A percentile compares a stretch with the other conserved stretches of the same genome.
Conservation (phyloP, 2,888 invertebrate species). For the Podabrus alpinus region DNA sequence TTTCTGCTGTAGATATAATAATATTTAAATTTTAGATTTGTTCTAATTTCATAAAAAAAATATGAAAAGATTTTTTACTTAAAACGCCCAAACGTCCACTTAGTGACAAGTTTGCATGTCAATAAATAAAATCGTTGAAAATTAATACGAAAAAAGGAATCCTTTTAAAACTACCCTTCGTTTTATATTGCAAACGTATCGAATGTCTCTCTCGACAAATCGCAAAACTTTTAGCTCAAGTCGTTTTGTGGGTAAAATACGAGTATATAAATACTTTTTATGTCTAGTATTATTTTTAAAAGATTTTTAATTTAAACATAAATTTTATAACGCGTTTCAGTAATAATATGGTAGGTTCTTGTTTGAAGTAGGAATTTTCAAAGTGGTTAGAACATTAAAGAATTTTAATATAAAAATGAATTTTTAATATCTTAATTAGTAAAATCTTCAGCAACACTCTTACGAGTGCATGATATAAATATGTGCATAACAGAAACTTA, state of each 20-base stretch:
- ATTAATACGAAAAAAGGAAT: not conserved
- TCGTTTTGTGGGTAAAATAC: not conserved
- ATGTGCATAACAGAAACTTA: slow-evolving; percentile 5
- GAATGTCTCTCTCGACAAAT: not conserved
- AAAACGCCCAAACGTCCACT: not conserved
- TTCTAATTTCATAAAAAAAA: not conserved
- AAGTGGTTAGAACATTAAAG: not conserved
- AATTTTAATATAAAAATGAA: not conserved
- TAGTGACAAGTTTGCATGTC: not conserved
- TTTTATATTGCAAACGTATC: not conserved
- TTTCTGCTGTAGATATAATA: too few species aligned
- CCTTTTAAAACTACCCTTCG: not conserved
- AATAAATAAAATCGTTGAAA: not conserved
- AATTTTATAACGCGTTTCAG: not conserved
- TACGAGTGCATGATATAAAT: not conserved
- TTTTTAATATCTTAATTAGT: not conserved
- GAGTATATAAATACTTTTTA: not conserved
- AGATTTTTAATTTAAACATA: not conserved
- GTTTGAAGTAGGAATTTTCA: not conserved
- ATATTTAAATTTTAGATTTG: not conserved
- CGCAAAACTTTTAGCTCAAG: not conserved
- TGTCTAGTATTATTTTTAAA: not conserved
- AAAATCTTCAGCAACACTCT: not conserved
- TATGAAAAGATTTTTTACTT: not conserved
- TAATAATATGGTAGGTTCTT: not conserved